These are phyloP conservation scores for Hypotaenidia okinawae DNA, from an alignment of 2,797 vertebrate species.

Conservation along the genomic window DNA sequence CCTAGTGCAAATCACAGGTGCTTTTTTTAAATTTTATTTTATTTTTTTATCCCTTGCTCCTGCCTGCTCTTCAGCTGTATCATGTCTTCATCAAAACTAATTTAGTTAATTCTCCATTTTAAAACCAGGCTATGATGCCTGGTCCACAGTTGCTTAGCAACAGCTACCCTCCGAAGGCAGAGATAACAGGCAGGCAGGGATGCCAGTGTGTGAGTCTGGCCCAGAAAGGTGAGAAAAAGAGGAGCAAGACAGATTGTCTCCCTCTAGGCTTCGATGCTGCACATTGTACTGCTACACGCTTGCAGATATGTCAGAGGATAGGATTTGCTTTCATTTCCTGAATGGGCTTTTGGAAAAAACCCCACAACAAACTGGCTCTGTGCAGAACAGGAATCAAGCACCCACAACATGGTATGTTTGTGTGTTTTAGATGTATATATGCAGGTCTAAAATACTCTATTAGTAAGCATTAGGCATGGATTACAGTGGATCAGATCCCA, in stretches of 20 bases:
- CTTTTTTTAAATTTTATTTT: neutral
- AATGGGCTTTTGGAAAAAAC: neutral
- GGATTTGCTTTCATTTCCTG: neutral
- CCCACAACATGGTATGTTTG: fast-evolving
- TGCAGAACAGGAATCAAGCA: neutral
- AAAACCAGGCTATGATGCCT: neutral
- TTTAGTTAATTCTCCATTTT: slow-evolving; percentile 29
- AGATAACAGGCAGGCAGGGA: neutral
- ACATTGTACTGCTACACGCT: neutral
- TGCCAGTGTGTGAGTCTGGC: neutral
- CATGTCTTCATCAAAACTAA: slow-evolving; percentile 17
- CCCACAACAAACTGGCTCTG: neutral
- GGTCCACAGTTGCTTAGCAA: slow-evolving; percentile 54
- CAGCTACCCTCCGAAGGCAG: neutral
- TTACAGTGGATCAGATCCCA: neutral
- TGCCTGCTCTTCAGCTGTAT: neutral
- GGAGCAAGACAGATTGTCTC: neutral
- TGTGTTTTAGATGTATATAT: neutral
- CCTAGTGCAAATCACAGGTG: neutral
- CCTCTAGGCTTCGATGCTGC: neutral
- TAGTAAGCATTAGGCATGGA: neutral
- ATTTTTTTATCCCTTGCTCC: neutral
- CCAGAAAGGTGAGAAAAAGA: slow-evolving; percentile 27
- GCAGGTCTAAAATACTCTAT: neutral
- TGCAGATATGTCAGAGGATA: neutral